Evolutionary conservation across 2,113 vertebrate species (phyloP), one percentile per base, ranked within the genome.

Genomic region (Sula dactylatra): DNA sequence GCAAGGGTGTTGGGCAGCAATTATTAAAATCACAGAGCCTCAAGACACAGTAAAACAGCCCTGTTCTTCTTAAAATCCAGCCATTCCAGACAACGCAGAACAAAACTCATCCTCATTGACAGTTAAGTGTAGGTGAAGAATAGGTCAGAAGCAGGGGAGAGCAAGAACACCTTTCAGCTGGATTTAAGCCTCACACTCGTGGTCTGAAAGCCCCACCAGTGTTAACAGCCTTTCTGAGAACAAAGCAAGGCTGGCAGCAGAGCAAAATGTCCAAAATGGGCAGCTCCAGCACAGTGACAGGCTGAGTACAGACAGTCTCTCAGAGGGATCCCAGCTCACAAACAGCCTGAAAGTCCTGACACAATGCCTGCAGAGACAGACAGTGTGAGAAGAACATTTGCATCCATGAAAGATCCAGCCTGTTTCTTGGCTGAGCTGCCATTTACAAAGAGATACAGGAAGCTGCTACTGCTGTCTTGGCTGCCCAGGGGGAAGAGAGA

Each of bases 201-300:
- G 11, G 16, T 40, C 21, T 72, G 69, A 71, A 83, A 81, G 14
- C 25, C 40, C 16, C 11, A 40, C 8, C 31, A 61, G 38, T 22
- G 15, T 19, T 67, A 59, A 87, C 6, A 82, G 29, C 16, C 21
- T 42, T 38, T 40, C 42, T n/a, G 49, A 78, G 67, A 77, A 58
- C 1, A 1, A 73, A 58, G 38, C 0, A 1, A 84, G 31, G 50
- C 24, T 74, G 10, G 47, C n/a, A 87, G 56, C 2, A 14, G n/a
- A 78, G 19, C n/a, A 81, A 42, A 81, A 18, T 9, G 20, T 40
- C 84, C 27, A 55, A 64, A 86, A n/a, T 0, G 31, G 21, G 42
- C 54, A 85, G 70, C 34, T 70, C 66, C 47, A 42, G 20, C 3
- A 0, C 25, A 56, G 34, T 5, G 15, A 19, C 56, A 80, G 40